Percentiles rank a stretch among this genome's conserved stretches.
phyloP scores from a whole-genome alignment of 2,113 vertebrate genomes.

The Jacana jacana region DNA sequence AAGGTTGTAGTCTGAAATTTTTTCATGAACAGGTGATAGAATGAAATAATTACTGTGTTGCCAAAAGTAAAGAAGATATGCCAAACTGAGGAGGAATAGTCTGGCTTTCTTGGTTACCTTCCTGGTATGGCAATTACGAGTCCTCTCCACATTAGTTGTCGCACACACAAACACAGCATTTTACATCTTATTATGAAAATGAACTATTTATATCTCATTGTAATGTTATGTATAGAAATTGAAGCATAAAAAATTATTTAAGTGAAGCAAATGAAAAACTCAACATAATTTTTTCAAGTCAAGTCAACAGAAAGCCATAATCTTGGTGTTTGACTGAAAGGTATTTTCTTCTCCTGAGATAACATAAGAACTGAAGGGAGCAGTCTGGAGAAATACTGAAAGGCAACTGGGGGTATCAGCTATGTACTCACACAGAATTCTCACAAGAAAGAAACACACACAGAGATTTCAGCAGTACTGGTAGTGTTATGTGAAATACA shows the following conservation, averaged over 20 bases:
- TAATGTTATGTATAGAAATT: neutral
- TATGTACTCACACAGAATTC: neutral
- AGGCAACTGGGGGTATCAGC: rapidly evolving
- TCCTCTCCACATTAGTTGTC: neutral
- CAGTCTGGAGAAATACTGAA: neutral
- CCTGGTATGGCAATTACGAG: neutral
- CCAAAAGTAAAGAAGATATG: neutral
- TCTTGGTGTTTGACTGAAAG: neutral
- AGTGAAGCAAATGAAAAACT: neutral
- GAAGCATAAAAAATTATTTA: neutral
- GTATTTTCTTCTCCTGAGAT: neutral
- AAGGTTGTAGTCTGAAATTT: neutral
- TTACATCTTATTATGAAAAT: neutral
- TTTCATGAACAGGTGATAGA: neutral
- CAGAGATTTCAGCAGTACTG: neutral
- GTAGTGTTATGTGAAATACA: neutral
- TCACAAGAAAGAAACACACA: neutral
- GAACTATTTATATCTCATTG: neutral
- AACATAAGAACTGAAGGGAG: neutral
- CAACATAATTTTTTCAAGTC: neutral
- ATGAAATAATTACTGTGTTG: neutral
- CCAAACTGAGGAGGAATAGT: neutral
- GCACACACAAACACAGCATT: neutral
- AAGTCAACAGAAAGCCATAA: neutral
- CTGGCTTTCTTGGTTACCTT: neutral